Conservation (phyloP, 2,888 invertebrate species). For the Dryobotodes eremita region DNA sequence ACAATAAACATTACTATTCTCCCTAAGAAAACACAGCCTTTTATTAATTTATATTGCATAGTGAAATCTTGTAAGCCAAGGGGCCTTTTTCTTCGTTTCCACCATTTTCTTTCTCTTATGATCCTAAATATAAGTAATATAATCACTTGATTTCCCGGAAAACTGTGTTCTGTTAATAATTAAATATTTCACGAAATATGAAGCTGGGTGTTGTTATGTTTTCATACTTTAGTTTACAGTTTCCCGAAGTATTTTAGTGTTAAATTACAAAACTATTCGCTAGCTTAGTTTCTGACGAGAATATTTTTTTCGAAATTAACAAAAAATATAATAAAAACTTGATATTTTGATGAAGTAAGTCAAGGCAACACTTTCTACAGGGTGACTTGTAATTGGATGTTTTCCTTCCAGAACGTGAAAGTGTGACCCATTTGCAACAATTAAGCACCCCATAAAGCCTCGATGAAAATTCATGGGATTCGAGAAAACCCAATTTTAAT, state of each 20-base stretch:
- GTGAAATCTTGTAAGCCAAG: slow-evolving; percentile 31
- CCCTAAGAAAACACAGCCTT: slow-evolving; percentile 7
- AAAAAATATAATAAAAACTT: too few species aligned
- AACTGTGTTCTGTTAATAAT: background rate
- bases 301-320: too few species aligned
- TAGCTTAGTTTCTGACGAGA: background rate
- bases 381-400: too few species aligned
- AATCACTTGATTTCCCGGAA: slow-evolving; percentile 24
- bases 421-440: too few species aligned
- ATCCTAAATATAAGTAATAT: slow-evolving; percentile 12
- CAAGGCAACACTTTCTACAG: too few species aligned
- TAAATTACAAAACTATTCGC: too few species aligned
- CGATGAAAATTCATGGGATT: too few species aligned
- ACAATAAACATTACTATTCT: slow-evolving; percentile 29
- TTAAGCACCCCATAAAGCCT: too few species aligned
- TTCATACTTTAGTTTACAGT: background rate
- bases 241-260: background rate
- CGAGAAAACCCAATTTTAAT: too few species aligned
- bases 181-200: too few species aligned
- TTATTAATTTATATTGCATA: slow-evolving; percentile 44
- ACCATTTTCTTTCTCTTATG: slow-evolving; percentile 25
- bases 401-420: too few species aligned
- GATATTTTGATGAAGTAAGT: background rate
- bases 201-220: background rate
- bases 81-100: background rate